phyloP scores from a whole-genome alignment of 2,888 invertebrate species.

The Apodemia hepburni region DNA sequence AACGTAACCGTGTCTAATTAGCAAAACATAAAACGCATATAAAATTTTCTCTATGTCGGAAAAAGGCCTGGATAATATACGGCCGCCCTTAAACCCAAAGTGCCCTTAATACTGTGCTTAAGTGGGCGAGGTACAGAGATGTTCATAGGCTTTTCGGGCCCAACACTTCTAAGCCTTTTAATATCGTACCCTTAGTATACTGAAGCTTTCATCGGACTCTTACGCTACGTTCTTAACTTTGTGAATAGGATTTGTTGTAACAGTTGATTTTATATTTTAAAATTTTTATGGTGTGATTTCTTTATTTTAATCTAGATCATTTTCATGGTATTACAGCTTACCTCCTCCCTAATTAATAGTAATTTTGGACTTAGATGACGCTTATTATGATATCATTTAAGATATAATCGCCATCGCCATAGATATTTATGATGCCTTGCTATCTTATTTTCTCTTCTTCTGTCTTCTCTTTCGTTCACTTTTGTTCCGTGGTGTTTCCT shows the following conservation, averaged over 20 bases:
- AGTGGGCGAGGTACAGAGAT: slow-evolving; percentile 73
- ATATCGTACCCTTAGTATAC: slow-evolving; percentile 61
- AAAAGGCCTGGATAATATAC: slow-evolving; percentile 67
- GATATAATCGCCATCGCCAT: too few species aligned
- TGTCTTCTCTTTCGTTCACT: too few species aligned
- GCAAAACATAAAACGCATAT: slow-evolving; percentile 41
- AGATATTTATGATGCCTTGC: too few species aligned
- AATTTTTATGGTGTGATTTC: slow-evolving; percentile 18
- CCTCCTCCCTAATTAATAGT: too few species aligned
- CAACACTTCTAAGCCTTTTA: slow-evolving; percentile 77
- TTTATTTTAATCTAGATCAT: background rate
- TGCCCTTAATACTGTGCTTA: slow-evolving; percentile 77
- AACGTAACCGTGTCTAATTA: slow-evolving; percentile 35
- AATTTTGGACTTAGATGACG: too few species aligned
- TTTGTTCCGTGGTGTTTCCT: too few species aligned
- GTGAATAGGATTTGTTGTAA: slow-evolving; percentile 51
- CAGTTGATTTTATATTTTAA: slow-evolving; percentile 33
- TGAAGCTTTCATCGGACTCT: slow-evolving; percentile 54
- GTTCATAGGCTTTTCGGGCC: slow-evolving; percentile 73
- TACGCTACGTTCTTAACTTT: slow-evolving; percentile 54
- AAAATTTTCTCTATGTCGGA: slow-evolving; percentile 43
- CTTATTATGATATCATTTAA: too few species aligned
- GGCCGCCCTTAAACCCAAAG: slow-evolving; percentile 63
- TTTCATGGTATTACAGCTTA: too few species aligned
- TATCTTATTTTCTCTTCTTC: too few species aligned